Conservation (phyloP, 2,888 invertebrate genomes). For the Drosophila anomalata region DNA sequence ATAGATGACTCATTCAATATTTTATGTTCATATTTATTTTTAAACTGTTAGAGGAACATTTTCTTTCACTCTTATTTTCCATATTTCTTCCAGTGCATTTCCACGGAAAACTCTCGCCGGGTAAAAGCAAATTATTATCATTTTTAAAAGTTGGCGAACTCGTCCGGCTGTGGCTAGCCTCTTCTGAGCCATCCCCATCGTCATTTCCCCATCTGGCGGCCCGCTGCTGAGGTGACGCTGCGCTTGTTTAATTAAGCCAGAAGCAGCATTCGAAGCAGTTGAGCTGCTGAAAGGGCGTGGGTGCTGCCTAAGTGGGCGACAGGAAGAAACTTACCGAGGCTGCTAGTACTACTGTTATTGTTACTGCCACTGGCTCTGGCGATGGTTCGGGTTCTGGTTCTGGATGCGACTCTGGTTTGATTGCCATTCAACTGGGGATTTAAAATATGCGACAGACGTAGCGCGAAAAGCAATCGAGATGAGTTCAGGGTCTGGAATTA, state of each 20-base stretch:
- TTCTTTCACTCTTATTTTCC: too few relatives aligned
- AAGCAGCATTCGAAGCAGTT: conserved; percentile 28
- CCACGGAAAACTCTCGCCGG: conserved; percentile 28
- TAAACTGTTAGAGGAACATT: too few relatives aligned
- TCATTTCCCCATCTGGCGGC: conserved; percentile 25
- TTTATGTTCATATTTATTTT: too few relatives aligned
- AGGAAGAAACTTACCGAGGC: conserved; percentile 19
- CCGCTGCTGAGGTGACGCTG: conserved; percentile 69
- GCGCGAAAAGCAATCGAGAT: conserved; percentile 68
- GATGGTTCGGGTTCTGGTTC: conserved; percentile 7
- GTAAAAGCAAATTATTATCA: conserved; percentile 70
- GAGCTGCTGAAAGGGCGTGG: conserved; percentile 28
- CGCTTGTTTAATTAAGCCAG: conserved; percentile 75
- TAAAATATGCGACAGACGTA: conserved; percentile 77
- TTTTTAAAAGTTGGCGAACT: conserved; percentile 65
- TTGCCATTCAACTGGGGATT: conserved; percentile 77
- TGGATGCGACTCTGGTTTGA: conserved; percentile 49
- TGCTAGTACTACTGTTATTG: conserved; percentile 16
- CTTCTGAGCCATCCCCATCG: conserved; percentile 1
- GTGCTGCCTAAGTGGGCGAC: background rate
- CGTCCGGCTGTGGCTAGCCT: conserved; percentile 37
- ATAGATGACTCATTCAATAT: too few relatives aligned
- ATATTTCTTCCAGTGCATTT: conserved; percentile 8
- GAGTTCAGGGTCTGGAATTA: conserved; percentile 18
- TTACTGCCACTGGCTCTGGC: conserved; percentile 4